Percentiles rank a stretch among this genome's conserved stretches.
These are phyloP conservation scores for Lepus europaeus DNA, from an alignment of 2,113 vertebrate species.

Conservation along the genomic window DNA sequence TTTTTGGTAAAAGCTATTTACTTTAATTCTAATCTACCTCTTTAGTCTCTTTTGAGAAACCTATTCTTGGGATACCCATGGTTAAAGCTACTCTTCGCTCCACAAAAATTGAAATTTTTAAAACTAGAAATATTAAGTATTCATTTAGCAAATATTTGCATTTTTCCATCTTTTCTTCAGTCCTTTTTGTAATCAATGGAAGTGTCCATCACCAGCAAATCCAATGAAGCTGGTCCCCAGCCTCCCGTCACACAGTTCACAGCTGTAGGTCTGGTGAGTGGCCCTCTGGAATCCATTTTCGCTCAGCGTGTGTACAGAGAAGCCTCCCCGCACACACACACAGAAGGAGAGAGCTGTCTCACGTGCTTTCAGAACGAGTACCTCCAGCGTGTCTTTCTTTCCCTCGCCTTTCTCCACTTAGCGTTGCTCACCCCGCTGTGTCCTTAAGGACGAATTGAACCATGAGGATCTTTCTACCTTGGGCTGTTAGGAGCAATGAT, in stretches of 20 bases:
- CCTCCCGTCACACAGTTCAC: not conserved
- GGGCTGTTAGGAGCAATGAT: fast-evolving
- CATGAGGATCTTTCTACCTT: not conserved
- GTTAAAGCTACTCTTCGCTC: not conserved
- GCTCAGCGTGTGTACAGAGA: not conserved
- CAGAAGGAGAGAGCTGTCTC: not conserved
- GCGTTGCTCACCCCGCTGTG: fast-evolving
- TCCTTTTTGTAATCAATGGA: not conserved
- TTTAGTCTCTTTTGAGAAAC: not conserved
- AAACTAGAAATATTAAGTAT: not conserved
- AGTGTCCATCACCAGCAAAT: fast-evolving
- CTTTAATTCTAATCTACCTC: not conserved
- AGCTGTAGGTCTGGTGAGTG: fast-evolving
- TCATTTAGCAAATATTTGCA: not conserved
- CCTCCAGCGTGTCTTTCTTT: not conserved
- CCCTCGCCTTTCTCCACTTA: not conserved
- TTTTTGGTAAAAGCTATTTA: not conserved
- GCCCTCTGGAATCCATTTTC: fast-evolving
- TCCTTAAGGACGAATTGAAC: not conserved
- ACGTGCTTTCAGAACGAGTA: not conserved
- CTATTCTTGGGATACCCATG: not conserved
- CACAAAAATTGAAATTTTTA: not conserved
- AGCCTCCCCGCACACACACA: not conserved
- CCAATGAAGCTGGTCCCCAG: not conserved
- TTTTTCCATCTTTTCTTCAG: not conserved